A percentile compares a stretch with the other conserved stretches of the same genome.
These are phyloP conservation scores for Drosophila mimetica DNA, from an alignment of 2,888 invertebrate species.

Conservation along the genomic window DNA sequence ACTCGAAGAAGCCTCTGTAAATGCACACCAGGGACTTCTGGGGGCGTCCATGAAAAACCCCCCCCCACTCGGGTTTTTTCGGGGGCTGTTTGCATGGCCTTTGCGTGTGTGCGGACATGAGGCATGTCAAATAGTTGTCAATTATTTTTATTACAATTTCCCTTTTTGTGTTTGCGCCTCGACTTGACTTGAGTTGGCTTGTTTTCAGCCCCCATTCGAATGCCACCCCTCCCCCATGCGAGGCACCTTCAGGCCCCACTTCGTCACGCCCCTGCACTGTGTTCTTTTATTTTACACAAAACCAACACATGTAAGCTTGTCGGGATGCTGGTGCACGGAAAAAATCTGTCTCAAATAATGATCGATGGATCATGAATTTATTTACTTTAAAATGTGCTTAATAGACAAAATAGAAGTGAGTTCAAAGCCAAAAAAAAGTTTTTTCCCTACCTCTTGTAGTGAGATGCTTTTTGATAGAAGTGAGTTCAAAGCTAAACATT, in stretches of 20 bases:
- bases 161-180: slow-evolving; percentile 57
- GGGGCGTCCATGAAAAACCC: slow-evolving; percentile 1
- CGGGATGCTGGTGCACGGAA: slow-evolving; percentile 13
- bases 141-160: slow-evolving; percentile 80
- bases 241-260: slow-evolving; percentile 24
- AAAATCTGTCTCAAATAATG: slow-evolving; percentile 5
- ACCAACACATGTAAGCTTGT: slow-evolving; percentile 23
- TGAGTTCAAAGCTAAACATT: no score
- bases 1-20: slow-evolving; percentile 57
- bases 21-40: slow-evolving; percentile 67
- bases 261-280: slow-evolving; percentile 39
- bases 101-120: slow-evolving; percentile 74
- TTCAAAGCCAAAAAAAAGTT: no score
- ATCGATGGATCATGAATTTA: not conserved
- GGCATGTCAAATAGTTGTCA: slow-evolving; percentile 80
- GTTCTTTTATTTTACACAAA: slow-evolving; percentile 36
- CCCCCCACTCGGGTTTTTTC: not conserved
- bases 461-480: no score
- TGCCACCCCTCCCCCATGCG: no score
- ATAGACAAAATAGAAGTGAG: no score
- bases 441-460: no score
- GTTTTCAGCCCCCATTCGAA: no score
- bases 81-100: slow-evolving; percentile 50
- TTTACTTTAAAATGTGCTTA: not conserved
- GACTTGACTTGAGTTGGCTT: slow-evolving; percentile 35